Evolutionary conservation across 1,140 invertebrate species (phyloP).

Genomic region (Heliconius hermathena): DNA sequence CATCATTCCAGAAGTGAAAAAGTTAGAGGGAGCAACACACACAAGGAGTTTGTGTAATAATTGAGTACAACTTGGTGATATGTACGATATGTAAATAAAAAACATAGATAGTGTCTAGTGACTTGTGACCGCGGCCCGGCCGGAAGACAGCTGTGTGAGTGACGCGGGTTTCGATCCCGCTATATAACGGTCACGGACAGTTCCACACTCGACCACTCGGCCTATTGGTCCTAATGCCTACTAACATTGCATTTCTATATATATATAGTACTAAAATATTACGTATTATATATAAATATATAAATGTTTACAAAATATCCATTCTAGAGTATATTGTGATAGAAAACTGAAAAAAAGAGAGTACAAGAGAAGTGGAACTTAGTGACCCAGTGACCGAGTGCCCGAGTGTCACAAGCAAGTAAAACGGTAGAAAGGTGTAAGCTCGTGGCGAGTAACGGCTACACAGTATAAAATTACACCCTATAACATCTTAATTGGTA

Average conservation of each 20-base stretch:
- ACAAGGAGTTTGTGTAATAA: slow-evolving; percentile 19
- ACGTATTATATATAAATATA: slow-evolving; percentile 2
- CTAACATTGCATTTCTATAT: not conserved
- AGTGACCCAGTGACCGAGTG: slow-evolving; percentile 7
- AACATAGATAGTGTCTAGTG: slow-evolving; percentile 8
- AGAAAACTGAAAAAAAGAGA: not conserved
- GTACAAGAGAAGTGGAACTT: not conserved
- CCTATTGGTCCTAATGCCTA: not conserved
- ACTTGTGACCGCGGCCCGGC: slow-evolving; percentile 4
- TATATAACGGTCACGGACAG: slow-evolving; percentile 1
- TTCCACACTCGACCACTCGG: slow-evolving; percentile 1
- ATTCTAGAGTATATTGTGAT: slow-evolving; percentile 2
- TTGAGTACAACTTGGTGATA: slow-evolving; percentile 45
- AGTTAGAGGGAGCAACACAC: not conserved
- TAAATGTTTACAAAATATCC: slow-evolving; percentile 13
- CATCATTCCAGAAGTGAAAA: not conserved
- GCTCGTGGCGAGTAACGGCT: slow-evolving; percentile 57
- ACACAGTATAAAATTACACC: slow-evolving; percentile 71
- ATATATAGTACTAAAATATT: not conserved
- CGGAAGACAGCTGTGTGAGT: slow-evolving; percentile 15
- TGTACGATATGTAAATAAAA: slow-evolving; percentile 51
- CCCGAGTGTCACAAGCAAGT: not conserved
- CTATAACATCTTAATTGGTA: slow-evolving; percentile 63
- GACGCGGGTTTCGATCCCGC: not conserved
- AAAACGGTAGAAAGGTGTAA: slow-evolving; percentile 47